A percentile compares a stretch with the other conserved stretches of the same genome.
Conservation (phyloP, 2,797 vertebrate species). For the Eptatretus atami region DNA sequence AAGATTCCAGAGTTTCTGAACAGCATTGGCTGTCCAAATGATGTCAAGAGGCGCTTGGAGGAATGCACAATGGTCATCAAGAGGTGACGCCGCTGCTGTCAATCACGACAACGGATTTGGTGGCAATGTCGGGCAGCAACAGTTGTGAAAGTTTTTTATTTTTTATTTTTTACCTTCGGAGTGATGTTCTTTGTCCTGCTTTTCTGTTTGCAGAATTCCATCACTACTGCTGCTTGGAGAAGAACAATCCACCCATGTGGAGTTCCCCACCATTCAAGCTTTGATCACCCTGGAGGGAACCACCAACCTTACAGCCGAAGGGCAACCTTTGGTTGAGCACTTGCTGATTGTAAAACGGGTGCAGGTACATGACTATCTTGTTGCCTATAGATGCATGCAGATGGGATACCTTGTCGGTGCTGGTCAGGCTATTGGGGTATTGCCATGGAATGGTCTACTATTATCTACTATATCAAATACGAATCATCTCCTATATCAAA, state of each 20-base stretch:
- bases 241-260: constrained; percentile 28
- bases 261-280: constrained; percentile 62
- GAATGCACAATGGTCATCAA: constrained; percentile 39
- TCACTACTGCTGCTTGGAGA: constrained; percentile 36
- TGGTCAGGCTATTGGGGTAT: no score
- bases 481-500: no score
- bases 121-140: no score
- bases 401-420: no score
- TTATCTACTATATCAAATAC: no score
- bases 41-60: constrained; percentile 34
- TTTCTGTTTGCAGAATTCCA: constrained; percentile 27
- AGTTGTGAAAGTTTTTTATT: no score
- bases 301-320: constrained; percentile 84
- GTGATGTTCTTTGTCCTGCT: background rate
- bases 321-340: constrained; percentile 63
- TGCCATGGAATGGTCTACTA: no score
- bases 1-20: constrained; percentile 35
- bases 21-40: constrained; percentile 21
- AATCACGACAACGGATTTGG: no score
- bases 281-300: constrained; percentile 82
- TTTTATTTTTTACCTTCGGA: background rate
- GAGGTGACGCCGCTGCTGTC: constrained; percentile 20
- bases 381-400: background rate
- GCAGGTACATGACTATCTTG: constrained; percentile 31
- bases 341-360: constrained; percentile 93